Base-by-base conservation (phyloP, 1,140 invertebrate genomes). In the Nymphalis io region DNA sequence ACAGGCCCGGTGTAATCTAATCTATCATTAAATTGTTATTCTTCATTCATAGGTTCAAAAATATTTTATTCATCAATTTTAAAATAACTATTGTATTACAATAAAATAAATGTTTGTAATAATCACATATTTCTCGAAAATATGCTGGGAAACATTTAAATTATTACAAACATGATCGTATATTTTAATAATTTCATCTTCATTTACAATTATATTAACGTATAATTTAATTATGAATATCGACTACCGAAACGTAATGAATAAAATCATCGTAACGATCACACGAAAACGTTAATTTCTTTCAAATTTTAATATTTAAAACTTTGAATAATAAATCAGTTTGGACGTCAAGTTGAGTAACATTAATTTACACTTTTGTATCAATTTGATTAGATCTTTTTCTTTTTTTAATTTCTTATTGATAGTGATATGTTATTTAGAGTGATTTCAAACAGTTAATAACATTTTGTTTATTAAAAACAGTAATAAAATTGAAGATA, bases 321-420 rank as follows among this genome's bases (percentile, higher is more conserved):
- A n/a, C 6, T 8, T 13, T 51, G 12, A 55, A 55, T 53, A 63
- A 63, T 63, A 63, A 53, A 63, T 63, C 61, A 53, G 61, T 55
- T 39, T 40, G 27, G 21, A 63, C 33, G 27, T 63, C 48, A 53
- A 53, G 5, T 27, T 48, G 38, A 61, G 10, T 53, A 39, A 53
- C 23, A 63, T 55, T 16, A 20, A 63, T 18, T 53, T 53, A 53
- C 4, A 12, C 16, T 63, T 51, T 63, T 39, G 44, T 46, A 33
- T 53, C 6, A 33, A 15, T 44, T 63, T 53, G 27, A 63, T 63
- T 33, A 27, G 38, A 33, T 61, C 21, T 13, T 39, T 40, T 33
- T 63, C 11, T 20, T 27, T 3, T 53, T 53, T 53, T 33, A 55
- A 27, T 20, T 27, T 55, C 21, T 27, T 15, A 55, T 27, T 15